Conservation (phyloP, 2,113 vertebrate genomes). For the Chionodraco myersi region DNA sequence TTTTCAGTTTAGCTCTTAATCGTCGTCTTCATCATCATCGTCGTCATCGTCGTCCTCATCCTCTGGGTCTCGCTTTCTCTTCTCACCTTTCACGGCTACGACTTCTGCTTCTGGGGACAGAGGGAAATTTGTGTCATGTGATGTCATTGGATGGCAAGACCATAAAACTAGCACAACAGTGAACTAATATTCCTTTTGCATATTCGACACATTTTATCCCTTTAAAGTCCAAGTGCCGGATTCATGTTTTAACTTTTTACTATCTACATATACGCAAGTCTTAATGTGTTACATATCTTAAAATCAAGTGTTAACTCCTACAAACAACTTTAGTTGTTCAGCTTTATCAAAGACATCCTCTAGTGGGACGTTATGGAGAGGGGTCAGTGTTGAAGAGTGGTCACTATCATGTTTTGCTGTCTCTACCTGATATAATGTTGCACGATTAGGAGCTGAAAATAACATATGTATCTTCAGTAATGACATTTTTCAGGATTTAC, state of each 20-base stretch:
- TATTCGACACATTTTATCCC: no score
- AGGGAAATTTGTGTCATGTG: conserved; percentile 1
- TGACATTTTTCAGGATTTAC: background rate
- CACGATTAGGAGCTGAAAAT: conserved; percentile 26
- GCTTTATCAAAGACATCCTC: background rate
- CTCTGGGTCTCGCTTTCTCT: conserved; percentile 92
- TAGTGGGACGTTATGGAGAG: background rate
- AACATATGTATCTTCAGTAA: conserved; percentile 21
- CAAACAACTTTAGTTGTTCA: background rate
- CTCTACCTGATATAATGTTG: conserved; percentile 7
- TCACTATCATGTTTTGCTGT: conserved; percentile 21
- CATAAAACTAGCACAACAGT: background rate
- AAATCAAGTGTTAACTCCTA: background rate
- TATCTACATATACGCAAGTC: background rate
- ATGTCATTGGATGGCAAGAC: background rate
- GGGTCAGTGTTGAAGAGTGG: conserved; percentile 1
- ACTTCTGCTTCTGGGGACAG: conserved; percentile 81
- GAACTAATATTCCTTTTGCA: background rate
- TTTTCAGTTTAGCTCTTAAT: conserved; percentile 76
- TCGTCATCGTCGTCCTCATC: conserved; percentile 91
- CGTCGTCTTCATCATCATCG: conserved; percentile 86
- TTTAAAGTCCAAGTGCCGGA: background rate
- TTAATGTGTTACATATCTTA: background rate
- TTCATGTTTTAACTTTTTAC: background rate
- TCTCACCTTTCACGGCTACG: conserved; percentile 86